Evolutionary conservation across 2,113 vertebrate species (phyloP).

Genomic region (Spermophilus dauricus): DNA sequence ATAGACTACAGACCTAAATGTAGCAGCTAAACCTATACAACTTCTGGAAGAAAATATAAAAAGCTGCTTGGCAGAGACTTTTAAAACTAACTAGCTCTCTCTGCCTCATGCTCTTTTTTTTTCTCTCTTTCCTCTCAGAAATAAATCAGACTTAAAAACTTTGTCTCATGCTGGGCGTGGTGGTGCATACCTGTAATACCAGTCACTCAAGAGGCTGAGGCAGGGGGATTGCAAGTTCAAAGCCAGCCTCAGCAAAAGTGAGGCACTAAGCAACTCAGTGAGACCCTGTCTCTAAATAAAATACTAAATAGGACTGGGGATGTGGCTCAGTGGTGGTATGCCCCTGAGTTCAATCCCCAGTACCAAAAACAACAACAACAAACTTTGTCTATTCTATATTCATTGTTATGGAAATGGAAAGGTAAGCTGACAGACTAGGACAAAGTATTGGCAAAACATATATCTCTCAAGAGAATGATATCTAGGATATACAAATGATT

Average conservation of each 20-base stretch:
- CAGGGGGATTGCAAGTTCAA: no score
- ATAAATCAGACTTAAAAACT: background rate
- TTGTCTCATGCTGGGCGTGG: background rate
- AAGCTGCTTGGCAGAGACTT: background rate
- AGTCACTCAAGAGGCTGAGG: no score
- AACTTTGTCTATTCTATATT: background rate
- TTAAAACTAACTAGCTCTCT: background rate
- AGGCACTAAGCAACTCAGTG: no score
- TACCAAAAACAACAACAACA: no score
- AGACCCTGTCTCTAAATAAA: no score
- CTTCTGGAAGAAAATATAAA: background rate
- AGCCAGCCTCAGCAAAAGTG: no score
- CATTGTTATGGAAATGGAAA: constrained; percentile 13
- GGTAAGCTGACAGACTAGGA: background rate
- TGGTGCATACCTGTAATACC: no score
- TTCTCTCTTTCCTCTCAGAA: background rate
- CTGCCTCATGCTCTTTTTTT: no score
- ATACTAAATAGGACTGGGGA: no score
- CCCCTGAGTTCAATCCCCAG: no score
- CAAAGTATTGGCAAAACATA: background rate
- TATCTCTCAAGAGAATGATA: background rate
- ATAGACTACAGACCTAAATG: background rate
- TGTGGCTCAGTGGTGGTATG: no score
- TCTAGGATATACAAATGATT: no score
- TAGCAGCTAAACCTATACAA: background rate